Evolutionary conservation across 2,888 invertebrate species (phyloP).

Genomic region (Acanthosoma haemorrhoidale): DNA sequence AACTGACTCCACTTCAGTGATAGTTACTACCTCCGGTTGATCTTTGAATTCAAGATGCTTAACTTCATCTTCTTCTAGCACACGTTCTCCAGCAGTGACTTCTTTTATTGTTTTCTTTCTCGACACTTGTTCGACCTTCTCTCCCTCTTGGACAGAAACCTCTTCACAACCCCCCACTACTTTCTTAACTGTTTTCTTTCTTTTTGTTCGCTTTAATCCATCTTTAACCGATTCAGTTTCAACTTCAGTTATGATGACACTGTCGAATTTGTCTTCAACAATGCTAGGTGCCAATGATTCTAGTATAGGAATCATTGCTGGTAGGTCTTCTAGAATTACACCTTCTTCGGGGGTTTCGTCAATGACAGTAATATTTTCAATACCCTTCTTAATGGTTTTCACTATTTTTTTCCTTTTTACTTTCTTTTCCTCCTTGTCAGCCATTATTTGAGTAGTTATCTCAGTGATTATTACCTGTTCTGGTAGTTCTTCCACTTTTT

Average conservation of each 20-base stretch:
- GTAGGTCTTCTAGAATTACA: slow-evolving; percentile 38
- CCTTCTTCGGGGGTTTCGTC: slow-evolving; percentile 43
- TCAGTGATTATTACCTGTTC: slow-evolving; percentile 46
- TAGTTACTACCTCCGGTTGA: slow-evolving; percentile 1
- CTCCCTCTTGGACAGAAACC: slow-evolving; percentile 39
- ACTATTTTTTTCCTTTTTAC: slow-evolving; percentile 47
- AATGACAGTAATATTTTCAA: slow-evolving; percentile 26
- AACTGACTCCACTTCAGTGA: neutral
- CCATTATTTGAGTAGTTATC: slow-evolving; percentile 39
- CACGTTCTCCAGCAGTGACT: too few species aligned
- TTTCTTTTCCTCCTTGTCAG: slow-evolving; percentile 48
- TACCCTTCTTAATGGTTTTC: slow-evolving; percentile 42
- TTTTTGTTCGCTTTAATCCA: slow-evolving; percentile 33
- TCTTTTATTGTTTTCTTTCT: slow-evolving; percentile 41
- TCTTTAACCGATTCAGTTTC: slow-evolving; percentile 41
- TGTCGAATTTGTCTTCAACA: slow-evolving; percentile 46
- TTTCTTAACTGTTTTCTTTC: slow-evolving; percentile 33
- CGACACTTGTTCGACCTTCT: slow-evolving; percentile 39
- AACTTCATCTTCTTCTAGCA: neutral
- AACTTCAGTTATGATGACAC: slow-evolving; percentile 46
- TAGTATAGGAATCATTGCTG: slow-evolving; percentile 43
- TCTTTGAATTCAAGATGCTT: neutral
- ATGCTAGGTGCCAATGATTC: slow-evolving; percentile 42
- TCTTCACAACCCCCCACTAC: slow-evolving; percentile 39
- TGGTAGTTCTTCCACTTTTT: slow-evolving; percentile 47